A percentile compares a stretch with the other conserved stretches of the same genome.
These are phyloP conservation scores for Scortum barcoo DNA, from an alignment of 2,113 vertebrate species.

Conservation along the genomic window DNA sequence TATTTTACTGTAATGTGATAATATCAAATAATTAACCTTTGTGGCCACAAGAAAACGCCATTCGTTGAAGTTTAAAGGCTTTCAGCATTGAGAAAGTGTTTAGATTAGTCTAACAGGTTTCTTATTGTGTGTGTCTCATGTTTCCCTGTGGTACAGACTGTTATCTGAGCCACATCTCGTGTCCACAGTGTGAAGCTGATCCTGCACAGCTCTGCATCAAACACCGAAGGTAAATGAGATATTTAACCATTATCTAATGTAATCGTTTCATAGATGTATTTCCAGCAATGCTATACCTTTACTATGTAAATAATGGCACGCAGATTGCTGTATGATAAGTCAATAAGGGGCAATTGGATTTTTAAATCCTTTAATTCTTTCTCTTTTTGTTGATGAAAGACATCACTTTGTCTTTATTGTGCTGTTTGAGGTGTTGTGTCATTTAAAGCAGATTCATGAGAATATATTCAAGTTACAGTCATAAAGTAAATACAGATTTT, in stretches of 20 bases:
- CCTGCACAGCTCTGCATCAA: slow-evolving; percentile 26
- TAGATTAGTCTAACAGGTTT: background rate
- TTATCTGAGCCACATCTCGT: slow-evolving; percentile 45
- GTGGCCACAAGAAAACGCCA: background rate
- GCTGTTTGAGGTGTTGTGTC: background rate
- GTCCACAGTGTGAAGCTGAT: slow-evolving; percentile 27
- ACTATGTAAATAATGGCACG: background rate
- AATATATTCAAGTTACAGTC: background rate
- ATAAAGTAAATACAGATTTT: no score
- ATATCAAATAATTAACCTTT: background rate
- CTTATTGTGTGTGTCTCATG: slow-evolving; percentile 21
- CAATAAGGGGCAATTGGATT: background rate
- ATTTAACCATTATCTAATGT: background rate
- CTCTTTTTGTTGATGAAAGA: background rate
- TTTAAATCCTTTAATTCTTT: no score
- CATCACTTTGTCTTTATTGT: background rate
- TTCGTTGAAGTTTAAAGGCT: background rate
- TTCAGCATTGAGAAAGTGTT: background rate
- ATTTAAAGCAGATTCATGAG: background rate
- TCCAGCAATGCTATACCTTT: background rate
- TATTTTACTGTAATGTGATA: no score
- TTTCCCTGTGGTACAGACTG: slow-evolving; percentile 34
- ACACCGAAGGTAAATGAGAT: slow-evolving; percentile 39
- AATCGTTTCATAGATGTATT: background rate
- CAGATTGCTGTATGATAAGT: background rate